Conservation (phyloP, 2,797 vertebrate species). For the Malacoraja senta region DNA sequence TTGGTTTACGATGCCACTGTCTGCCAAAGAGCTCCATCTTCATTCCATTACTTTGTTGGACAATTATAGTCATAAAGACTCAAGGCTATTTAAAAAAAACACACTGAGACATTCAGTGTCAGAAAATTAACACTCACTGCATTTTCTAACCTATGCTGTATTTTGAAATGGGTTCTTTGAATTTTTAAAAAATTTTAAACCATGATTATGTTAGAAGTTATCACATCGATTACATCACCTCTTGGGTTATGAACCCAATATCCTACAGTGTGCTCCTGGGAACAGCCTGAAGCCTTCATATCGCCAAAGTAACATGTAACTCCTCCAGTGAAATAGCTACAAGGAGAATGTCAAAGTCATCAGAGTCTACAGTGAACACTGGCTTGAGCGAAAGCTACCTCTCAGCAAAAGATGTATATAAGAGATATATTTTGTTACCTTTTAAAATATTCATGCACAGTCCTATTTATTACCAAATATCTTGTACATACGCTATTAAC, state of each 20-base stretch:
- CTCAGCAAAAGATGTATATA: conserved; percentile 34
- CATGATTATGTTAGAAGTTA: not conserved
- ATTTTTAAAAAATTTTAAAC: not conserved
- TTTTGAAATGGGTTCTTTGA: not conserved
- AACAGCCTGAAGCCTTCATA: not conserved
- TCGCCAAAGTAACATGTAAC: conserved; percentile 26
- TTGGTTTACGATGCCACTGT: not conserved
- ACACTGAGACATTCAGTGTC: not conserved
- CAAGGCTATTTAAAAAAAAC: not conserved
- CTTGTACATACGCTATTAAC: conserved; percentile 51
- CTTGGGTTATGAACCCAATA: not conserved
- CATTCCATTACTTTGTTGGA: too few species aligned
- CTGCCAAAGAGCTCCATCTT: not conserved
- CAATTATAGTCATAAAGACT: too few species aligned
- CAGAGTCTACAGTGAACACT: conserved; percentile 27
- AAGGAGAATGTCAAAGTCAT: conserved; percentile 6
- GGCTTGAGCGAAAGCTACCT: conserved; percentile 22
- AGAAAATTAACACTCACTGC: not conserved
- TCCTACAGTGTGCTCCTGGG: not conserved
- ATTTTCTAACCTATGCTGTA: not conserved
- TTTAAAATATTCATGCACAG: conserved; percentile 60
- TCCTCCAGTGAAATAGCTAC: not conserved
- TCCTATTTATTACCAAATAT: conserved; percentile 64
- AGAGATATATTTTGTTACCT: conserved; percentile 52
- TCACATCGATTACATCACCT: not conserved